These are phyloP conservation scores for Chaenocephalus aceratus DNA, from an alignment of 2,113 vertebrate genomes.

Conservation along the genomic window DNA sequence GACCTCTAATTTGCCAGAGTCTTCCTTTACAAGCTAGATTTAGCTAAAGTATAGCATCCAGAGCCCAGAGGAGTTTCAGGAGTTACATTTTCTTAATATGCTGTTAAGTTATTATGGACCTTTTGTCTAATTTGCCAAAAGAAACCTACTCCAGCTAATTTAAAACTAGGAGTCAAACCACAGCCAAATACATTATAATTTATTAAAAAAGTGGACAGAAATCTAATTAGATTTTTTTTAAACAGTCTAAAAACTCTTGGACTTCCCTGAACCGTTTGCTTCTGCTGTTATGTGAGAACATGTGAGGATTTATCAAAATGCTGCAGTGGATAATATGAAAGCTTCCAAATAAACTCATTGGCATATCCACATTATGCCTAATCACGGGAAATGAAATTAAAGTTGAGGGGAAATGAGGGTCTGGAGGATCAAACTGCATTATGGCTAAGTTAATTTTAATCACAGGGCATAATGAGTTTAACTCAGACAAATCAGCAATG, in stretches of 20 bases:
- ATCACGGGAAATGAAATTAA: slow-evolving; percentile 30
- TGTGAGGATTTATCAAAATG: slow-evolving; percentile 27
- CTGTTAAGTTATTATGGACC: no score
- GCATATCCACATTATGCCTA: neutral
- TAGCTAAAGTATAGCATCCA: no score
- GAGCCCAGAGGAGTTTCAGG: no score
- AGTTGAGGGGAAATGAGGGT: slow-evolving; percentile 13
- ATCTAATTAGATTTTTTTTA: slow-evolving; percentile 58
- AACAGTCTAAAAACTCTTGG: neutral
- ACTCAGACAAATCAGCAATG: slow-evolving; percentile 8
- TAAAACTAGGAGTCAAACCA: slow-evolving; percentile 15
- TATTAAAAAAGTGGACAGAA: slow-evolving; percentile 46
- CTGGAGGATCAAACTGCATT: slow-evolving; percentile 29
- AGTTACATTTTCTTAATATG: no score
- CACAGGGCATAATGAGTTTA: slow-evolving; percentile 31
- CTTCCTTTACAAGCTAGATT: no score
- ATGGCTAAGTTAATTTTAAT: slow-evolving; percentile 39
- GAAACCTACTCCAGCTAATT: no score
- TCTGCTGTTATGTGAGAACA: slow-evolving; percentile 18
- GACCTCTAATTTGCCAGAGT: no score
- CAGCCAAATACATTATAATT: slow-evolving; percentile 49
- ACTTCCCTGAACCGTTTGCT: neutral
- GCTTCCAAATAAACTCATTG: slow-evolving; percentile 17
- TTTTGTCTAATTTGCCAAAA: no score
- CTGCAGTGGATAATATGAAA: slow-evolving; percentile 26